A percentile compares a stretch with the other conserved stretches of the same genome.
These are phyloP conservation scores for Montipora foliosa DNA, from an alignment of 64 coral and sea anemone genomes.

Conservation along the genomic window DNA sequence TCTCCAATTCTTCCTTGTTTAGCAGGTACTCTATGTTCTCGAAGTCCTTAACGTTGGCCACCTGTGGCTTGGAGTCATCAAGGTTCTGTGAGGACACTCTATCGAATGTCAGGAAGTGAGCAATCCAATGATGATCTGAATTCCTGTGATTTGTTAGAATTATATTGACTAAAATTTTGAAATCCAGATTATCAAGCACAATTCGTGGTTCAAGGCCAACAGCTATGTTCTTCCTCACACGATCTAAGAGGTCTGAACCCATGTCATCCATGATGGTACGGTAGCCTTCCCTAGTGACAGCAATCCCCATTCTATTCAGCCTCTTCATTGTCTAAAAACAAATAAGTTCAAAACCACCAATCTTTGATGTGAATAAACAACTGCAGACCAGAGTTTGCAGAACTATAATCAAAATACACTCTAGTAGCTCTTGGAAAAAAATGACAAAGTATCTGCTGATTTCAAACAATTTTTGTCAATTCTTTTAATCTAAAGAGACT, in stretches of 20 bases:
- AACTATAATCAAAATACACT: background rate
- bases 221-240: constrained; percentile 16
- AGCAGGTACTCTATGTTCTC: constrained; percentile 63
- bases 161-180: constrained; percentile 69
- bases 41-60: constrained; percentile 35
- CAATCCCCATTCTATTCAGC: constrained; percentile 10
- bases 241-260: constrained; percentile 42
- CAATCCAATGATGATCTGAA: constrained; percentile 72
- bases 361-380: background rate
- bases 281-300: constrained; percentile 41
- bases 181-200: constrained; percentile 56
- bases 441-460: too few species aligned
- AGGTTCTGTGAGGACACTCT: constrained; percentile 56
- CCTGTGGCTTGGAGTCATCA: constrained; percentile 60
- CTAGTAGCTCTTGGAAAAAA: too few species aligned
- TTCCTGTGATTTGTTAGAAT: constrained; percentile 55
- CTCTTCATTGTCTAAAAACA: constrained; percentile 55
- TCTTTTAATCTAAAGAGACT: too few species aligned
- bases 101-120: constrained; percentile 57
- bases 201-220: constrained; percentile 29
- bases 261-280: constrained; percentile 62
- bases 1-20: constrained; percentile 48
- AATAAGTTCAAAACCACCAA: background rate
- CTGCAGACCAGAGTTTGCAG: background rate
- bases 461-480: too few species aligned